Evolutionary conservation across 2,113 vertebrate species (phyloP).

Genomic region (Ascaphus truei): DNA sequence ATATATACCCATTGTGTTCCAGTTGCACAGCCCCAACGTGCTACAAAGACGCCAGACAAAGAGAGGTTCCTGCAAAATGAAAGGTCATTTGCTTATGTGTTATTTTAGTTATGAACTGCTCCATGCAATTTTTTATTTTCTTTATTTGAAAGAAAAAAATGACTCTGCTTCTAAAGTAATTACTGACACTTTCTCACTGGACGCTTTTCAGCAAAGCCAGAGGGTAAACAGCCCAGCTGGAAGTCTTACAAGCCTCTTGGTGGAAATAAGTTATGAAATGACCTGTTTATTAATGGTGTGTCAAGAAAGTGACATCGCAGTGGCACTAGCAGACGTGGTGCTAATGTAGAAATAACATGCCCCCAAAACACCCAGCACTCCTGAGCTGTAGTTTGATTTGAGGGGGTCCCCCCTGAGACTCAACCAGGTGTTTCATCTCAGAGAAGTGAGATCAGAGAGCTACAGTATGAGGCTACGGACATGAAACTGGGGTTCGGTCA

Average conservation of each 20-base stretch:
- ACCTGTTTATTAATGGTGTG: conserved; percentile 66
- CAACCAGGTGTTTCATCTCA: conserved; percentile 59
- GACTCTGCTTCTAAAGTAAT: conserved; percentile 4
- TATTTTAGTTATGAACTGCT: not conserved
- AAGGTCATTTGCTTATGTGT: not conserved
- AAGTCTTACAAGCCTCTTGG: conserved; percentile 63
- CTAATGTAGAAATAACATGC: conserved; percentile 58
- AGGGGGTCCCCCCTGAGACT: conserved; percentile 38
- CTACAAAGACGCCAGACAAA: not conserved
- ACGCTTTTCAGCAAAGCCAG: conserved; percentile 19
- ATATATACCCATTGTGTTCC: too few species aligned
- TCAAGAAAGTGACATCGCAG: conserved; percentile 58
- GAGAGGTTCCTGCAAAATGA: not conserved
- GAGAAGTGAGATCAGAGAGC: conserved; percentile 45
- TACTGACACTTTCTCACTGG: conserved; percentile 35
- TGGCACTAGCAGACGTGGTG: conserved; percentile 42
- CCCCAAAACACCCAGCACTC: conserved; percentile 42
- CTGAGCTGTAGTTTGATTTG: conserved; percentile 38
- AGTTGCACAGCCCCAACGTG: too few species aligned
- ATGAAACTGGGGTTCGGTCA: conserved; percentile 4
- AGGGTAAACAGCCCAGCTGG: conserved; percentile 65
- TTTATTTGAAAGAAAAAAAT: not conserved
- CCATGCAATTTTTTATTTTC: not conserved
- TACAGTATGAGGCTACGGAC: conserved; percentile 39
- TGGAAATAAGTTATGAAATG: conserved; percentile 74